Percentiles rank a stretch among this genome's conserved stretches.
Evolutionary conservation across 2,888 invertebrate species (phyloP).

Genomic region (Gonocerus acuteangulatus): DNA sequence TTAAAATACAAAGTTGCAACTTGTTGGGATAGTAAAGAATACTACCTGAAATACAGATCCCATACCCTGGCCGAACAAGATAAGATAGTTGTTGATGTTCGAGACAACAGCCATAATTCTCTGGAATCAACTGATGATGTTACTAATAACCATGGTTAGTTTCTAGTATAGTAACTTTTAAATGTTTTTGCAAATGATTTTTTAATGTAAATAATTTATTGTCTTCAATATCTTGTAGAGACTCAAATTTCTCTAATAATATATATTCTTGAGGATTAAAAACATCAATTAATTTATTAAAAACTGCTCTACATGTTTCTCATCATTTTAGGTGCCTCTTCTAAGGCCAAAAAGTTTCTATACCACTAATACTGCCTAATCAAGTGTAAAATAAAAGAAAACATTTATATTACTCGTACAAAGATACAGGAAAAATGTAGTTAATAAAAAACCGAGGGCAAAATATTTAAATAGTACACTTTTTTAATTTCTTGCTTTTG

Average conservation of each 20-base stretch:
- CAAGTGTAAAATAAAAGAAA: too few relatives aligned
- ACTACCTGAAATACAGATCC: slow-evolving; percentile 64
- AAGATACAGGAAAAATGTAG: too few relatives aligned
- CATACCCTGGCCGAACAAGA: slow-evolving; percentile 48
- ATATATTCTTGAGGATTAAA: too few relatives aligned
- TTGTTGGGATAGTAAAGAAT: slow-evolving; percentile 85
- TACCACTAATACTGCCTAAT: too few relatives aligned
- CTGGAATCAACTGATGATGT: slow-evolving; percentile 8
- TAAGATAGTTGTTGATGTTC: slow-evolving; percentile 17
- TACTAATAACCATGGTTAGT: slow-evolving; percentile 21
- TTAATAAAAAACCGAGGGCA: too few relatives aligned
- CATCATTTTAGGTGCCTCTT: too few relatives aligned
- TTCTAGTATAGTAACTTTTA: not conserved
- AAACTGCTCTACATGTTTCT: too few relatives aligned
- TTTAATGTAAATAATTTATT: not conserved
- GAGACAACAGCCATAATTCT: not conserved
- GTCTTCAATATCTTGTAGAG: not conserved
- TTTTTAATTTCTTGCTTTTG: too few relatives aligned
- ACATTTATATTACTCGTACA: too few relatives aligned
- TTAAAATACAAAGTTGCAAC: slow-evolving; percentile 86
- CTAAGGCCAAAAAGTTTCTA: too few relatives aligned
- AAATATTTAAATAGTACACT: too few relatives aligned
- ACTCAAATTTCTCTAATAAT: not conserved
- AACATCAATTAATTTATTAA: too few relatives aligned
- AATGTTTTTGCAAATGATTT: not conserved